Base-by-base conservation (phyloP, 2,888 invertebrate species). In the Aleiodes alternator region DNA sequence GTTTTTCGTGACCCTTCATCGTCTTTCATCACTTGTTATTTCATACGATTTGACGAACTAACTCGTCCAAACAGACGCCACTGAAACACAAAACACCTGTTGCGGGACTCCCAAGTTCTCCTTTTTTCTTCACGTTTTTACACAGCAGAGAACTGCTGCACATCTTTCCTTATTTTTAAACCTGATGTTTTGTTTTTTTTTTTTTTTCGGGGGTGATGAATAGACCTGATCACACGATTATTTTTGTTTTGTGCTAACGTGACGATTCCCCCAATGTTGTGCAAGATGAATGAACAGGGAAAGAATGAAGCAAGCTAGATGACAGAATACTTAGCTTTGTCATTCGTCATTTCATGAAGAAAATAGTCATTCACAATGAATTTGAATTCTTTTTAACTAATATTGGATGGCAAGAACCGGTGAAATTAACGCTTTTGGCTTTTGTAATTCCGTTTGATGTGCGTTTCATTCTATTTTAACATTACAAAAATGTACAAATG, bases 381-480 rank as follows among this genome's bases (percentile, higher is more conserved):
- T 23, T 23, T 23, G 23, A 3, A 34, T 34, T 34, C 3, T 34
- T 6, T 34, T 34, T 2, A 34, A 34, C 4, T 6, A 1, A 34
- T 6, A 6, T 6, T 34, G 34, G 34, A 34, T 34, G 34, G 14
- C 8, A 9, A 51, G 14, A 51, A 51, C n/a, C 51, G 51, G n/a
- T n/a, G 51, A 51, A n/a, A n/a, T 51, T 51, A 51, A 51, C 34
- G 14, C 51, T n/a, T n/a, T 14, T 57, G 53, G 74, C 75, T 79
- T 82, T 83, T 82, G 81, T 81, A 76, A 82, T 84, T 84, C 83
- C 81, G 81, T 83, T 84, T 84, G 82, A 83, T 82, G 82, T 80
- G 78, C 81, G 80, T 80, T 82, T 82, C 80, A 84, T 84, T 84
- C 86, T 88, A 88, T 88, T 88, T 88, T 83, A 80, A 82, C 83